phyloP scores from a whole-genome alignment of 1,140 invertebrate species.

The Triops cancriformis region DNA sequence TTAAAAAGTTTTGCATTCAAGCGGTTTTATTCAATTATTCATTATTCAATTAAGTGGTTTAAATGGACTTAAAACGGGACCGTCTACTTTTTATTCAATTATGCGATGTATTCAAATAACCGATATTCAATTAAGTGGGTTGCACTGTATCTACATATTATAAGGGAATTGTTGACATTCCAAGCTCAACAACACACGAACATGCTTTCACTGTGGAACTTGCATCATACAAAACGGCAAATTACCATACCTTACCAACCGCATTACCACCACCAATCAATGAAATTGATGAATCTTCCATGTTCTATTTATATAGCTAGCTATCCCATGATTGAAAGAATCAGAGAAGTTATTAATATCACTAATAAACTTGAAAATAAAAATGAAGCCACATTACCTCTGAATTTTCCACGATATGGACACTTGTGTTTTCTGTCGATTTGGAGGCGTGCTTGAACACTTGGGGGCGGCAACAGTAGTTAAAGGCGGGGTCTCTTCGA shows the following conservation, averaged over 20 bases:
- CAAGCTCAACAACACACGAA: neutral
- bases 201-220: neutral
- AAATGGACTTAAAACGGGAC: no score
- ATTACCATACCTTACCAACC: neutral
- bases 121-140: no score
- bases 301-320: neutral
- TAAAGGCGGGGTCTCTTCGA: no score
- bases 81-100: no score
- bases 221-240: neutral
- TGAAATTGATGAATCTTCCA: neutral
- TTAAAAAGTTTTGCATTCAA: no score
- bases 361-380: neutral
- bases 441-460: no score
- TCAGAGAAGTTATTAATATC: neutral
- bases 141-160: no score
- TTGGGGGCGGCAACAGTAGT: no score
- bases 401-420: neutral
- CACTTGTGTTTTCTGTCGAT: no score
- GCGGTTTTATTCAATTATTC: no score
- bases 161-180: neutral
- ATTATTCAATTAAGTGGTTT: no score
- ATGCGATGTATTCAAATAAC: no score
- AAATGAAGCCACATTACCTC: neutral
- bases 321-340: neutral
- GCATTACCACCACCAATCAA: neutral